These are phyloP conservation scores for Platycheirus albimanus DNA, from an alignment of 2,888 invertebrate genomes.

Conservation along the genomic window DNA sequence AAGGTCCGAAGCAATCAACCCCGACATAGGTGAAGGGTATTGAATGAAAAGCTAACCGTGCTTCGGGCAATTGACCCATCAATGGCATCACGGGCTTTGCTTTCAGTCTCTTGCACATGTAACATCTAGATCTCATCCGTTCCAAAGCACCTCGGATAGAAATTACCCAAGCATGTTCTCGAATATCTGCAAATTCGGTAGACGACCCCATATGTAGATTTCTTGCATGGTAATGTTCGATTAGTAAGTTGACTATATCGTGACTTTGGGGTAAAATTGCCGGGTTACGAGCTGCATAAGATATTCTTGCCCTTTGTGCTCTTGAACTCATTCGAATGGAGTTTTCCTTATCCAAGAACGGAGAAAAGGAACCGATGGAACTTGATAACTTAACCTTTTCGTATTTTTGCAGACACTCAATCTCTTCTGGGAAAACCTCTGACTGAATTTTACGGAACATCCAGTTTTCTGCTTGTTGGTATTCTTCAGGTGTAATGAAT, in stretches of 20 bases:
- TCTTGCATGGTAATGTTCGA: conserved; percentile 2
- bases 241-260: neutral
- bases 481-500: conserved; percentile 1
- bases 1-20: conserved; percentile 12
- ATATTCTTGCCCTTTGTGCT: neutral
- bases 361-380: conserved; percentile 11
- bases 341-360: conserved; percentile 18
- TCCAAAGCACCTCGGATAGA: conserved; percentile 6
- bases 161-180: conserved; percentile 28
- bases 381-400: conserved; percentile 8
- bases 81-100: conserved; percentile 7
- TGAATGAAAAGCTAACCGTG: conserved; percentile 11
- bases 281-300: conserved; percentile 12
- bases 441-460: conserved; percentile 4
- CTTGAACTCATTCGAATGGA: conserved; percentile 13
- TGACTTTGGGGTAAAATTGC: conserved; percentile 8
- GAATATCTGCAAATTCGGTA: conserved; percentile 7
- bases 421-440: conserved; percentile 1
- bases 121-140: conserved; percentile 4
- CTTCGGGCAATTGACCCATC: conserved; percentile 42
- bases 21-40: conserved; percentile 4
- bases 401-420: neutral
- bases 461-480: conserved; percentile 1
- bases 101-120: conserved; percentile 8
- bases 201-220: neutral